Evolutionary conservation across 2,113 vertebrate species (phyloP).

Genomic region (Tapirus terrestris): DNA sequence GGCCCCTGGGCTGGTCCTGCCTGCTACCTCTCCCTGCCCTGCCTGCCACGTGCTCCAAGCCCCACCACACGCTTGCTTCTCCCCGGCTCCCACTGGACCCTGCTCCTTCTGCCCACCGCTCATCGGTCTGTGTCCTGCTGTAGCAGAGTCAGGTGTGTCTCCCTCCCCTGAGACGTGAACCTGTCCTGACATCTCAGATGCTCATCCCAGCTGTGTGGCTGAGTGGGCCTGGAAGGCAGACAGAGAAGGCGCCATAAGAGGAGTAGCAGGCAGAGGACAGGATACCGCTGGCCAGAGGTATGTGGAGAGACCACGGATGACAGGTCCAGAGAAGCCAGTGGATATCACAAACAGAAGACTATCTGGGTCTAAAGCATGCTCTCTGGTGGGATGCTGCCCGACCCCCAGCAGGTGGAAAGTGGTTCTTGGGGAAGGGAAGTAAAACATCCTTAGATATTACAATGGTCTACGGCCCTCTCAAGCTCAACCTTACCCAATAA

Average conservation of each 20-base stretch:
- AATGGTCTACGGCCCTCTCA: not conserved
- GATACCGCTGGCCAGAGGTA: accelerated
- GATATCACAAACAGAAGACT: not conserved
- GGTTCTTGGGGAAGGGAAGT: not conserved
- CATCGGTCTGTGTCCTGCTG: not conserved
- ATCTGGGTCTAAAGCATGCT: not conserved
- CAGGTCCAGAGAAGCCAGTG: not conserved
- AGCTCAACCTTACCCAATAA: not conserved
- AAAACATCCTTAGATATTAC: not conserved
- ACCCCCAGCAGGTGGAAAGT: not conserved
- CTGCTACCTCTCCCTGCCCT: not conserved
- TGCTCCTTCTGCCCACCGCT: not conserved
- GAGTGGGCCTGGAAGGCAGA: not conserved
- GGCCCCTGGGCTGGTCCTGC: not conserved
- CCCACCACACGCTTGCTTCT: not conserved
- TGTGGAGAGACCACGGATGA: not conserved
- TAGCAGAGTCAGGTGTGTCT: not conserved
- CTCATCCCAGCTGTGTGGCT: not conserved
- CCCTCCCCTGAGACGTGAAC: not conserved
- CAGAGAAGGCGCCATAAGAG: accelerated
- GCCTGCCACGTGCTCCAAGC: accelerated
- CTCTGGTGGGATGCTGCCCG: not conserved
- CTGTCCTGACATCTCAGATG: not conserved
- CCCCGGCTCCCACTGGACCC: not conserved
- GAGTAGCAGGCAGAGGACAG: not conserved